Evolutionary conservation across 35 echinoderm and acorn worm genomes (phyloP), one percentile per base, ranked within the genome.

Genomic region (Eucidaris tribuloides): DNA sequence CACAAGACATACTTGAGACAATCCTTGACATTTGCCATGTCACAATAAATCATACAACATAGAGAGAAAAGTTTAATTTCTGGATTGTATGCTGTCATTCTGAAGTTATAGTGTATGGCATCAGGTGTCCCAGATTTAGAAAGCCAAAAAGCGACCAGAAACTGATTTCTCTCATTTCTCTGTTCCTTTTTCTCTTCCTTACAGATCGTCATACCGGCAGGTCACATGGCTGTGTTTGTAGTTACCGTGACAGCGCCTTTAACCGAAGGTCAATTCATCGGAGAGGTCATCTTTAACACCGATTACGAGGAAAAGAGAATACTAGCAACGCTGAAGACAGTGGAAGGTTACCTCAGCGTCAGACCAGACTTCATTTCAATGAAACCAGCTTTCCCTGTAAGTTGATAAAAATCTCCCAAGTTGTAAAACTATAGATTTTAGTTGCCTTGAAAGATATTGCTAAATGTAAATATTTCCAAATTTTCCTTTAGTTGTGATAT

Each of bases 361-460:
- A 89, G 89, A 38, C 95, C 95, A 14, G 95, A 98, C 34, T 57
- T 78, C 49, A 83, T 98, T 25, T 59, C 62, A 34, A 85, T 98
- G 54, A 82, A 79, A 57, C 58, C 95, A 70, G 55, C 90, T 15
- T 98, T 93, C 82, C 95, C 95, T 23, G 95, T 98, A 71, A 83
- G 90, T 92, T n/a, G n/a, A n/a, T n/a, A n/a, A n/a, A n/a, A n/a
- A n/a, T n/a, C n/a, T n/a, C n/a, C n/a, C n/a, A n/a, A n/a, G n/a
- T n/a, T n/a, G n/a, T n/a, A n/a, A n/a, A n/a, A n/a, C n/a, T n/a
- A n/a, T n/a, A n/a, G n/a, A n/a, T n/a, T n/a, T n/a, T n/a, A n/a
- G n/a, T n/a, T n/a, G n/a, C n/a, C n/a, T n/a, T n/a, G n/a, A n/a
- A n/a, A n/a, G n/a, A n/a, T n/a, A n/a, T n/a, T n/a, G n/a, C n/a